Evolutionary conservation across 2,113 vertebrate species (phyloP), one percentile per base, ranked within the genome.

Genomic region (Lophura nycthemera): DNA sequence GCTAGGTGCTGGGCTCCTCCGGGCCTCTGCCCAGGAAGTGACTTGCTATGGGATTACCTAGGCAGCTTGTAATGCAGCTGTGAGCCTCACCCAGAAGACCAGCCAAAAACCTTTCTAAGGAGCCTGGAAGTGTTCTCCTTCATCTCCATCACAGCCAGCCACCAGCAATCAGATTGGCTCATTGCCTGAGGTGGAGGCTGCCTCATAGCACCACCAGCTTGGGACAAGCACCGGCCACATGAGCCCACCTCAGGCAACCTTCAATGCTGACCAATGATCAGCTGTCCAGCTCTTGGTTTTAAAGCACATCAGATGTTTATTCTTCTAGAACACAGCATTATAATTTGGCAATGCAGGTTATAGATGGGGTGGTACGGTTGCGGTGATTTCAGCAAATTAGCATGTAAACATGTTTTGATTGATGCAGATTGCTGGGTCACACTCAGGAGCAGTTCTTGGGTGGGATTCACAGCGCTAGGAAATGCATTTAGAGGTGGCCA

Each of bases 341-440:
- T 52, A 64, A 81, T 92, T 89, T 88, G 80, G 57, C 18, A 48
- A 71, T 36, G 64, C 79, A 90, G 82, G 10, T 64, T 67, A 63
- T 57, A 85, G 91, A 93, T 77, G 89, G 64, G 54, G 10, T 65
- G 65, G 72, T 81, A 83, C 0, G 7, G 72, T 86, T 72, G 72
- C 64, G 92, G 80, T 88, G 89, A 92, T 95, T 76, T 91, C 83
- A 88, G 89, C 34, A 90, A 86, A 81, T 88, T 15, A 88, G 27
- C 82, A 75, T 11, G 79, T 83, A 91, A 97, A 92, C 83, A 92
- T 92, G 83, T 92, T 97, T 91, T 88, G 88, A 74, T 66, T 54
- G 65, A 89, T 69, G 70, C 57, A 89, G 91, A 86, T 15, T 74
- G 52, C 65, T 71, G 72, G 30, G 40, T 79, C 10, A 24, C 17